These are phyloP conservation scores for Eutolmus rufibarbis DNA, from an alignment of 2,888 invertebrate genomes.

Conservation along the genomic window DNA sequence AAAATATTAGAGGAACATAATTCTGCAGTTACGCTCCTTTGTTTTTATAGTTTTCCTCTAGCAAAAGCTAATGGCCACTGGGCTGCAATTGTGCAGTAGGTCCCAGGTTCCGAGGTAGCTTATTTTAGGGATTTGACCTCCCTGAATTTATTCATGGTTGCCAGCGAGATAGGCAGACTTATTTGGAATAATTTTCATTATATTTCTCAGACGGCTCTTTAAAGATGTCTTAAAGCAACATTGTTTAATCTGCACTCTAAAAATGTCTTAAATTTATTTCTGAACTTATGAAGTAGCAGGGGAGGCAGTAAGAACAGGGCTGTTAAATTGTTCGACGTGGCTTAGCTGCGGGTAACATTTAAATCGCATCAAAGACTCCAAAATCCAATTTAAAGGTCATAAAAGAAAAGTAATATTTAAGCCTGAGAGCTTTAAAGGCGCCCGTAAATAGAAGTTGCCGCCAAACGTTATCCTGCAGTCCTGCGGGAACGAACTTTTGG, in stretches of 20 bases:
- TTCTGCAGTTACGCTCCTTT: slow-evolving; percentile 8
- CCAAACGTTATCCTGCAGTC: background rate
- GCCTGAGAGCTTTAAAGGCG: background rate
- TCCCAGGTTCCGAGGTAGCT: background rate
- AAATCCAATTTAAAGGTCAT: background rate
- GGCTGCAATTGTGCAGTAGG: background rate
- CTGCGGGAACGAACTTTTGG: background rate
- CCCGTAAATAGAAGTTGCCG: background rate
- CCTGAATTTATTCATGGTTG: background rate
- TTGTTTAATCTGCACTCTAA: background rate
- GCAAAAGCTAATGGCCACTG: background rate
- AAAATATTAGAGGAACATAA: slow-evolving; percentile 16
- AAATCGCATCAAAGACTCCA: background rate
- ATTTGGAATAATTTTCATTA: background rate
- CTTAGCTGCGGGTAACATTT: background rate
- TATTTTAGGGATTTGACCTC: background rate
- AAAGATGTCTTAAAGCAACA: background rate
- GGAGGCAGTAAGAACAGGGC: background rate
- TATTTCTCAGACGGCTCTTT: background rate
- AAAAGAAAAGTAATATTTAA: background rate
- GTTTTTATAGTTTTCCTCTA: background rate
- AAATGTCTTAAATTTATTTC: background rate
- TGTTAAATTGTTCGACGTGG: background rate
- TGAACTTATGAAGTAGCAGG: background rate
- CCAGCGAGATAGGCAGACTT: background rate